These are phyloP conservation scores for Hapalemur alaotrensis DNA, from an alignment of 2,797 vertebrate species.

Conservation along the genomic window DNA sequence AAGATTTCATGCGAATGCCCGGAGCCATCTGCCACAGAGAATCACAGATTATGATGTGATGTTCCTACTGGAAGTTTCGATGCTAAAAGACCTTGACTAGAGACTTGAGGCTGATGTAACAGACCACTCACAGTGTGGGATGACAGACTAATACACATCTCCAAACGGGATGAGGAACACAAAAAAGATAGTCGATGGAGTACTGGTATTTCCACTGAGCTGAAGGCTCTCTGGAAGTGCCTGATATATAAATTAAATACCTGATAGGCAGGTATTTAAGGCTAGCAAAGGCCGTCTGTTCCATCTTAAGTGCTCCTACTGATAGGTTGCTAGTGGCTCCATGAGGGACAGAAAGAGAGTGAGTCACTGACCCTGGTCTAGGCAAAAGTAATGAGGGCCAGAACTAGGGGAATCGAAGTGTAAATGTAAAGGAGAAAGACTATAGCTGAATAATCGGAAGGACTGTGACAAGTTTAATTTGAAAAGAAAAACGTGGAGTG, in stretches of 20 bases:
- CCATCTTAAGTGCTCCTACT: neutral
- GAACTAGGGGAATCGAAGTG: neutral
- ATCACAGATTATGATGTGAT: constrained; percentile 24
- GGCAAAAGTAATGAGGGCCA: neutral
- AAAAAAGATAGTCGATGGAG: neutral
- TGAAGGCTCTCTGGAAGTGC: neutral
- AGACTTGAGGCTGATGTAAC: neutral
- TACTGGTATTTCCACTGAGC: neutral
- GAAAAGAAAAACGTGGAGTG: neutral
- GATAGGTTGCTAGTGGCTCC: neutral
- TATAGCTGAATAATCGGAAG: neutral
- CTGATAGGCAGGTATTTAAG: neutral
- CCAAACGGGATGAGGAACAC: neutral
- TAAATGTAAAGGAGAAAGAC: neutral
- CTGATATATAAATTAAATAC: neutral
- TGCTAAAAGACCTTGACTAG: constrained; percentile 4
- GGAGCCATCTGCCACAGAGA: constrained; percentile 9
- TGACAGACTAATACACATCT: neutral
- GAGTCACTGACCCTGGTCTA: neutral
- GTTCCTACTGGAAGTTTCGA: neutral
- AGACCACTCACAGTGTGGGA: neutral
- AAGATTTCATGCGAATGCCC: neutral
- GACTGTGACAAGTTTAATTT: neutral
- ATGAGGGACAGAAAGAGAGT: neutral
- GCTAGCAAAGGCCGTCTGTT: neutral